Evolutionary conservation across 2,888 invertebrate genomes (phyloP).

Genomic region (Cephus runcator): DNA sequence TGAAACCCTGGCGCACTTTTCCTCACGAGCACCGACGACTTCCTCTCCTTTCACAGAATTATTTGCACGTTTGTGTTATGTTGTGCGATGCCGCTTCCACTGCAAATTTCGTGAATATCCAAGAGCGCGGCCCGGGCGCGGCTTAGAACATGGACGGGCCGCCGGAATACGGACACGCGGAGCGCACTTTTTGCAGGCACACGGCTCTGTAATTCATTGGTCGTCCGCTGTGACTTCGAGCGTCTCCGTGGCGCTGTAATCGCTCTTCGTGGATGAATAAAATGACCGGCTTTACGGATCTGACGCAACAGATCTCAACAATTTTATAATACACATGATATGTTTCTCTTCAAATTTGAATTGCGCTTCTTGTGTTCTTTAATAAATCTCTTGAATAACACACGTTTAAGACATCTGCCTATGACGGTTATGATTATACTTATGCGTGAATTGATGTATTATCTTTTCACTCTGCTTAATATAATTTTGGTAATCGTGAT

Average conservation of each 20-base stretch:
- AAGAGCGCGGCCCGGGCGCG: conserved; percentile 42
- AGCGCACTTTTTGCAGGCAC: conserved; percentile 42
- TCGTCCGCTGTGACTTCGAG: not conserved
- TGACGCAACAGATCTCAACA: conserved; percentile 6
- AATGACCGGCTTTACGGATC: not conserved
- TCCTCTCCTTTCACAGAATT: conserved; percentile 27
- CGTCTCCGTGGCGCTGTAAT: not conserved
- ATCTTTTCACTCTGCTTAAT: not conserved
- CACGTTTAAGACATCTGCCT: not conserved
- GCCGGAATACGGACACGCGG: conserved; percentile 38
- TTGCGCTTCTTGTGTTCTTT: not conserved
- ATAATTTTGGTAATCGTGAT: not conserved
- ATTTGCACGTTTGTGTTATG: conserved; percentile 25
- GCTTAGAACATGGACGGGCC: conserved; percentile 25
- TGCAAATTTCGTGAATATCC: conserved; percentile 27
- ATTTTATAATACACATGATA: not conserved
- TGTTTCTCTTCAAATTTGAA: not conserved
- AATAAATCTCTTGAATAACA: not conserved
- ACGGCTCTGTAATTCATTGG: conserved; percentile 5
- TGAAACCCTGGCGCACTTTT: conserved; percentile 36
- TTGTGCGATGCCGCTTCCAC: conserved; percentile 9
- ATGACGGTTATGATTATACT: not conserved
- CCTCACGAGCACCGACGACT: conserved; percentile 16
- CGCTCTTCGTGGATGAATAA: conserved; percentile 5
- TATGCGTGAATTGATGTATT: not conserved